phyloP scores from a whole-genome alignment of 2,888 invertebrate genomes.

The Aethes cnicana region DNA sequence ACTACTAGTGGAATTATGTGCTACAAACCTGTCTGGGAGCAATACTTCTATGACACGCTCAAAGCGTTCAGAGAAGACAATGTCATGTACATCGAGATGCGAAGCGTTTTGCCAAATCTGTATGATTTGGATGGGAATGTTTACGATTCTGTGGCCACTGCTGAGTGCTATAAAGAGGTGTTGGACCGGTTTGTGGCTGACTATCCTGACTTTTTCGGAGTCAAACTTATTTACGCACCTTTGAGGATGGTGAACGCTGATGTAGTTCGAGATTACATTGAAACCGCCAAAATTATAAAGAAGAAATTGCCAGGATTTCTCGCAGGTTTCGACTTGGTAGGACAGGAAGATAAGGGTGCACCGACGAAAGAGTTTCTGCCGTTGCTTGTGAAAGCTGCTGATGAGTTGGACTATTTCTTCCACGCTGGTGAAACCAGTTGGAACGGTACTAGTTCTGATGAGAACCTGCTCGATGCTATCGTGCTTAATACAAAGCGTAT shows the following conservation, averaged over 20 bases:
- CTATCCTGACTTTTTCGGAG: conserved; percentile 86
- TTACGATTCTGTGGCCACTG: conserved; percentile 79
- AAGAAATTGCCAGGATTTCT: conserved; percentile 84
- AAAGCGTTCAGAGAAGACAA: conserved; percentile 85
- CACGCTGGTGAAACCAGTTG: conserved; percentile 93
- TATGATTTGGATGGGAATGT: conserved; percentile 85
- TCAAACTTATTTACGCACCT: conserved; percentile 87
- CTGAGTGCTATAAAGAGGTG: conserved; percentile 78
- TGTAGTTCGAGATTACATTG: conserved; percentile 72
- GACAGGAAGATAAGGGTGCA: conserved; percentile 88
- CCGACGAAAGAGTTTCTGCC: conserved; percentile 83
- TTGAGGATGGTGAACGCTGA: conserved; percentile 65
- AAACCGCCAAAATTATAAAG: conserved; percentile 68
- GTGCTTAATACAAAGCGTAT: conserved; percentile 87
- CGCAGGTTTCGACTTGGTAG: conserved; percentile 92
- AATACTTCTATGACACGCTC: conserved; percentile 85
- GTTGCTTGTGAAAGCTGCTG: conserved; percentile 71
- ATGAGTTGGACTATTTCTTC: conserved; percentile 85
- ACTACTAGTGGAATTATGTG: conserved; percentile 76
- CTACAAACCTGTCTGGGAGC: conserved; percentile 85
- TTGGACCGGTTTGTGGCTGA: conserved; percentile 80
- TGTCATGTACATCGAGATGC: conserved; percentile 86
- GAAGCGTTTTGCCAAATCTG: conserved; percentile 83
- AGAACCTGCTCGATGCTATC: conserved; percentile 89
- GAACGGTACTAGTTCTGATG: conserved; percentile 85